These are phyloP conservation scores for Apteryx mantelli DNA, from an alignment of 2,113 vertebrate genomes.

Conservation along the genomic window DNA sequence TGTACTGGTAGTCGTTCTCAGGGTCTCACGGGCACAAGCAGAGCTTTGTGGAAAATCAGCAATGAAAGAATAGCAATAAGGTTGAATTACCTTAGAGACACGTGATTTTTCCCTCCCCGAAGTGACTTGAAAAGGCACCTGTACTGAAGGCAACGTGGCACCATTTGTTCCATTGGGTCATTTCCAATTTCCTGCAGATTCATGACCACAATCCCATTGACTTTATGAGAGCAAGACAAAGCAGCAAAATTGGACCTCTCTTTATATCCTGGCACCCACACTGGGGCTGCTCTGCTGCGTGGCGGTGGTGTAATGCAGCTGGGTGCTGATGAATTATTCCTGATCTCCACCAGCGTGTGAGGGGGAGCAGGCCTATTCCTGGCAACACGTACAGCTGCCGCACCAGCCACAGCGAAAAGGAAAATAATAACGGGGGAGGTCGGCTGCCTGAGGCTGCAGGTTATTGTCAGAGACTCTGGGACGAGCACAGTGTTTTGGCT, in stretches of 20 bases:
- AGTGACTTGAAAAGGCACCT: background rate
- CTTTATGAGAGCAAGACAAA: background rate
- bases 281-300: background rate
- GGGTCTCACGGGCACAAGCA: background rate
- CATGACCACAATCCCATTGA: background rate
- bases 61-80: background rate
- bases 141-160: accelerated
- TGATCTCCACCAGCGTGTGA: accelerated
- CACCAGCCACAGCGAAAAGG: background rate
- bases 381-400: background rate
- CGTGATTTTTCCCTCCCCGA: background rate
- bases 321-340: background rate
- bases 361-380: background rate
- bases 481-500: background rate
- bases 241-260: accelerated
- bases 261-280: accelerated
- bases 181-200: too few species aligned
- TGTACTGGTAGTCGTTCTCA: background rate
- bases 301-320: background rate
- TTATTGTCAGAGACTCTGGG: background rate
- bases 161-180: accelerated
- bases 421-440: background rate
- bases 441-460: accelerated
- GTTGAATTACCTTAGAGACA: background rate
- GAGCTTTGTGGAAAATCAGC: background rate